Evolutionary conservation across 2,113 vertebrate species (phyloP).

Genomic region (Macquaria australasica): DNA sequence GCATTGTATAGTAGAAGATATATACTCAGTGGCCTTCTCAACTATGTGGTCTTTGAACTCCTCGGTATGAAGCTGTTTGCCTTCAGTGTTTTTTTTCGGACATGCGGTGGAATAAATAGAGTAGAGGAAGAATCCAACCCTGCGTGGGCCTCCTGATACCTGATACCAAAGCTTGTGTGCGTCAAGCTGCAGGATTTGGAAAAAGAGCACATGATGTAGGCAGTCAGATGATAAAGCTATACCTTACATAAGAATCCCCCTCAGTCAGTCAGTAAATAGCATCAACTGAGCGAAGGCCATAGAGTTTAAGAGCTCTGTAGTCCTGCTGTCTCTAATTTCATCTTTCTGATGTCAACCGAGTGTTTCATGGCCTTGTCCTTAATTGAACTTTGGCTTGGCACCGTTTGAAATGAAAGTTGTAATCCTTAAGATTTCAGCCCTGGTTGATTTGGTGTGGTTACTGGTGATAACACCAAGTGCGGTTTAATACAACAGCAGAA

Average conservation of each 20-base stretch:
- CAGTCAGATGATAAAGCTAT: conserved; percentile 71
- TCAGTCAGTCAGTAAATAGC: conserved; percentile 57
- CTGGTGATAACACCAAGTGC: not conserved
- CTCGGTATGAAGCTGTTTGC: conserved; percentile 16
- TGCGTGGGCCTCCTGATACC: conserved; percentile 68
- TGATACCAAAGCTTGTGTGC: conserved; percentile 61
- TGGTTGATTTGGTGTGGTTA: conserved; percentile 3
- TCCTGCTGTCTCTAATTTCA: conserved; percentile 40
- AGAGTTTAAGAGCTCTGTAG: conserved; percentile 27
- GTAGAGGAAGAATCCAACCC: conserved; percentile 40
- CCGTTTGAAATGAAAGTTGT: conserved; percentile 28
- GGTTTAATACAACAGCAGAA: not conserved
- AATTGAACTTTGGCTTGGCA: conserved; percentile 26
- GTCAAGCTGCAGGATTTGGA: conserved; percentile 61
- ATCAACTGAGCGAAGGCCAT: conserved; percentile 6
- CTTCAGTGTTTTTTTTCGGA: conserved; percentile 40
- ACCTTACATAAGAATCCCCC: conserved; percentile 69
- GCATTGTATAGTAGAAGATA: conserved; percentile 41
- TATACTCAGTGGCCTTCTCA: conserved; percentile 6
- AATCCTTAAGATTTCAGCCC: conserved; percentile 23
- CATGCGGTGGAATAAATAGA: conserved; percentile 31
- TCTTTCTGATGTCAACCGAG: conserved; percentile 19
- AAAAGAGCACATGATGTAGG: conserved; percentile 63
- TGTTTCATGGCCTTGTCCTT: conserved; percentile 36
- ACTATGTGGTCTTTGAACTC: conserved; percentile 40